phyloP scores from a whole-genome alignment of 2,797 vertebrate species.

The Nasua narica region DNA sequence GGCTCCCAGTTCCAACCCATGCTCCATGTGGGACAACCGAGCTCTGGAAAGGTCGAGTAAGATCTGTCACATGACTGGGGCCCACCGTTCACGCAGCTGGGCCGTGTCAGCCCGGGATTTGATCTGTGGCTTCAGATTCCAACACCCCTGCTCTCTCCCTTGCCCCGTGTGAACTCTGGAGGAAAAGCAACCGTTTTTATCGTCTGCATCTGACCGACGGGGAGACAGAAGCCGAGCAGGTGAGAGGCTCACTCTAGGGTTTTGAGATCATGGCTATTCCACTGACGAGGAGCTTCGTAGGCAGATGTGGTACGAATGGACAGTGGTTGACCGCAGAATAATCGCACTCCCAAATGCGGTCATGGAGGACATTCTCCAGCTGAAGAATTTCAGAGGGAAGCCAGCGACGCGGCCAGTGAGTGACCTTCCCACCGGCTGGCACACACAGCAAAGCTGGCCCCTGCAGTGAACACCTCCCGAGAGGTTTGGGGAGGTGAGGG shows the following conservation, averaged over 20 bases:
- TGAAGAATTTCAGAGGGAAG: background rate
- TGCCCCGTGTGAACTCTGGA: background rate
- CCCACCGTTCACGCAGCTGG: background rate
- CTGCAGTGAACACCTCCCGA: fast-evolving
- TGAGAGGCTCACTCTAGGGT: background rate
- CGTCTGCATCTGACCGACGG: background rate
- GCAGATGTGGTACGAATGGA: background rate
- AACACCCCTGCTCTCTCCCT: background rate
- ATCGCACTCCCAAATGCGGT: too few relatives aligned
- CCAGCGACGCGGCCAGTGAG: background rate
- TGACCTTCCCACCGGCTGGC: background rate
- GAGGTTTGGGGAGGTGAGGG: background rate
- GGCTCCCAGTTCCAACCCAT: background rate
- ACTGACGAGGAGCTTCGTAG: background rate
- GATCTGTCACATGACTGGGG: background rate
- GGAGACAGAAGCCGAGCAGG: background rate
- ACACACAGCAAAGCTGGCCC: background rate
- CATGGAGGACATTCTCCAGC: slow-evolving; percentile 17
- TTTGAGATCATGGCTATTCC: background rate
- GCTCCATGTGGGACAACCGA: background rate
- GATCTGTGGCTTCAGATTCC: background rate
- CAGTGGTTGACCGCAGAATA: background rate
- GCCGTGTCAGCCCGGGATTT: background rate
- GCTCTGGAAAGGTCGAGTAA: background rate
- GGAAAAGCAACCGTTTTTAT: background rate